A percentile compares a stretch with the other conserved stretches of the same genome.
These are phyloP conservation scores for Tenthredo livida DNA, from an alignment of 2,888 invertebrate genomes.

Conservation along the genomic window DNA sequence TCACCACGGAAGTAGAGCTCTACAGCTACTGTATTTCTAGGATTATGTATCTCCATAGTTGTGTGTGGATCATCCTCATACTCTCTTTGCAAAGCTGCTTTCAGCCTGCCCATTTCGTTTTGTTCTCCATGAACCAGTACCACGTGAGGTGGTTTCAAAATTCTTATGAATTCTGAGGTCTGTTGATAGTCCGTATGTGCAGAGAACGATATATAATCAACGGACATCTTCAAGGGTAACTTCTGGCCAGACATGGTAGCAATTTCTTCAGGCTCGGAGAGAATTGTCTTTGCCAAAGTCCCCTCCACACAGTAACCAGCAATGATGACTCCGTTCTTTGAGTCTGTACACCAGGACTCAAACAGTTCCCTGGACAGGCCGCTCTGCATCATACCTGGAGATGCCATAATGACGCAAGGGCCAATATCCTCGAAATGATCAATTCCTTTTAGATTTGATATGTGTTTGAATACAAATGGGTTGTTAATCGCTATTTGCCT, in stretches of 20 bases:
- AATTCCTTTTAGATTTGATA: conserved; percentile 97
- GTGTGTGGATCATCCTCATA: conserved; percentile 92
- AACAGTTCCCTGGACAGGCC: conserved; percentile 98
- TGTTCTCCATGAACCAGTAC: conserved; percentile 99
- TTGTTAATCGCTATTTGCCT: conserved; percentile 98
- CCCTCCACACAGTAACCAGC: conserved; percentile 97
- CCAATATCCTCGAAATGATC: conserved; percentile 99
- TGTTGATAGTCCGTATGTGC: conserved; percentile 99
- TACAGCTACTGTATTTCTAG: conserved; percentile 96
- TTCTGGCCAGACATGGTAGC: conserved; percentile 97
- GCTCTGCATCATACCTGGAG: conserved; percentile 99
- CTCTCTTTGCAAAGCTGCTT: conserved; percentile 95
- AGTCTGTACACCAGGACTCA: conserved; percentile 99
- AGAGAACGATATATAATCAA: conserved; percentile 99
- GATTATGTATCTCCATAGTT: conserved; percentile 95
- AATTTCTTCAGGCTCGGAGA: conserved; percentile 99
- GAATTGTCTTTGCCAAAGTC: conserved; percentile 93
- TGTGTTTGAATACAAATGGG: conserved; percentile 99
- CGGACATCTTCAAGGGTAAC: conserved; percentile 97
- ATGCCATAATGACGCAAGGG: conserved; percentile 99
- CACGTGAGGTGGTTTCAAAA: conserved; percentile 96
- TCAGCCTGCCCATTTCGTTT: conserved; percentile 98
- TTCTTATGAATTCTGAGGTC: conserved; percentile 97
- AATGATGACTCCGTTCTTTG: conserved; percentile 98
- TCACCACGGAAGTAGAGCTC: conserved; percentile 97